phyloP scores from a whole-genome alignment of 1,140 invertebrate genomes.

The Augochlora pura region DNA sequence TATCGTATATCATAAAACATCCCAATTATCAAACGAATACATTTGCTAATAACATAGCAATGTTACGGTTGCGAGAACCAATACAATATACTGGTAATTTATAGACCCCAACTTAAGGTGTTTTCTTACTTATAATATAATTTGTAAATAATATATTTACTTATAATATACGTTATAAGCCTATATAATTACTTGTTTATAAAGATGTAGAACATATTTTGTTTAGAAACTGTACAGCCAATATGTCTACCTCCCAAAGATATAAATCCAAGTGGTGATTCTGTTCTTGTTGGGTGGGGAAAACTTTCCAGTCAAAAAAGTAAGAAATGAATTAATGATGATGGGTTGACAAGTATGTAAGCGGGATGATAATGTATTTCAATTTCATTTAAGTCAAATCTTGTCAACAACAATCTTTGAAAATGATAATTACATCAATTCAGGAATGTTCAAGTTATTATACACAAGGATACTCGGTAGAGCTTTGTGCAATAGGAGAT shows the following conservation, averaged over 20 bases:
- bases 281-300: conserved; percentile 67
- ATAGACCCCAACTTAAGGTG: too few species aligned
- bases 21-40: conserved; percentile 60
- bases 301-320: conserved; percentile 59
- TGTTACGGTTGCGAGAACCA: conserved; percentile 61
- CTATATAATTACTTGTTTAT: too few species aligned
- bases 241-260: conserved; percentile 60
- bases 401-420: conserved; percentile 55
- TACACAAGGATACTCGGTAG: conserved; percentile 58
- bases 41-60: conserved; percentile 67
- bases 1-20: conserved; percentile 72
- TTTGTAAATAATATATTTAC: too few species aligned
- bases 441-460: conserved; percentile 61
- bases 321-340: conserved; percentile 50
- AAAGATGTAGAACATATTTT: not conserved
- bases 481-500: conserved; percentile 65
- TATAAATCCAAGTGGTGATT: conserved; percentile 35
- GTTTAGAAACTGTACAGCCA: conserved; percentile 67
- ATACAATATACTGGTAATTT: conserved; percentile 66
- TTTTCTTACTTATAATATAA: too few species aligned
- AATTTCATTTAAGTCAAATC: conserved; percentile 51
- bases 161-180: too few species aligned
- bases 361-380: conserved; percentile 4
- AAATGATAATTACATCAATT: conserved; percentile 57
- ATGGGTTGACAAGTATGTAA: conserved; percentile 25